Evolutionary conservation across 1,140 invertebrate genomes (phyloP), one percentile per base, ranked within the genome.

Genomic region (Branchinecta lindahli): DNA sequence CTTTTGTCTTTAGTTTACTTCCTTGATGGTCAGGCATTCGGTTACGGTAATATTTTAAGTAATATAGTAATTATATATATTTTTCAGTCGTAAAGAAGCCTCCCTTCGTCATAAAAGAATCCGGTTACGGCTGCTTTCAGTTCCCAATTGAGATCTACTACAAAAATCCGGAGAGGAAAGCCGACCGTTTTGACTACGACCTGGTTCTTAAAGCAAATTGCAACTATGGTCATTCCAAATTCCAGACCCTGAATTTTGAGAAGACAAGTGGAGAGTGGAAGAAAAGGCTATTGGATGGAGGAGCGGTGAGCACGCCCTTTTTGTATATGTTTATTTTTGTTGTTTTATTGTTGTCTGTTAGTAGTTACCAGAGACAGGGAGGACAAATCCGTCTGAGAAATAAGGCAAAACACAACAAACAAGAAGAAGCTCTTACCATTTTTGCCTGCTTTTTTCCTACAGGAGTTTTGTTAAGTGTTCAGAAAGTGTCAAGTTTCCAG

Each of bases 61-160:
- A 33, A 33, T 33, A 33, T 33, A 33, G 33, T 33, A 33, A 33
- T 33, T 1, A 33, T 33, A 33, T 33, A 33, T 33, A 33, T 33
- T 33, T n/a, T 85, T 71, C 79, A 91, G 89, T 89, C 73, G 78
- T 91, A 0, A 94, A 92, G 76, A 89, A 93, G 70, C 91, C 93
- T 52, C 94, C 95, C n/a, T 98, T 92, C 81, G 80, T 83, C 67
- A 85, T 97, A 18, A 87, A 88, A 74, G 94, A 97, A 78, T 90
- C 90, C 8, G 95, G 95, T 3, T 97, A 97, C 84, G 94, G 92
- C 70, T 91, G 94, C 18, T 98, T 98, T 77, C 82, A 84, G 61
- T 81, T 97, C 67, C 88, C 88, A 3, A 94, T 98, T 75, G 90
- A 95, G 74, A 87, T 98, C 69, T 88, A 91, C 77, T 86, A 97